Evolutionary conservation across 2,888 invertebrate genomes (phyloP).

Genomic region (Paralinhomoeus sp.): DNA sequence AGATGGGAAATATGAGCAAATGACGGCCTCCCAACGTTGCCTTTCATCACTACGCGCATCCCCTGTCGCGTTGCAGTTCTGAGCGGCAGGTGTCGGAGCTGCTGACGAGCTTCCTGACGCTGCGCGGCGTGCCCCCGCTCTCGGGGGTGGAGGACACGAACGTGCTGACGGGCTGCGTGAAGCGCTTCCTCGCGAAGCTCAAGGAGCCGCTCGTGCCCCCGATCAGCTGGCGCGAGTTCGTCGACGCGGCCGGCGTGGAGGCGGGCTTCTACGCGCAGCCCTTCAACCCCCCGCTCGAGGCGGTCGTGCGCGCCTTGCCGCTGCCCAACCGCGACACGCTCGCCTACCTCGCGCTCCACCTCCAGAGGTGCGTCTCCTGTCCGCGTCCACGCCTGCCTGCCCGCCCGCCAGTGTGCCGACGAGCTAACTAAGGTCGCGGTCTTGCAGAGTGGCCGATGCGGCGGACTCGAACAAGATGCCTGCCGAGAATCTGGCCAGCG

Average conservation of each 20-base stretch:
- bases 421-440: not conserved
- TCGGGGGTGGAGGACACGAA: slow-evolving; percentile 63
- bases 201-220: slow-evolving; percentile 68
- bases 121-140: slow-evolving; percentile 59
- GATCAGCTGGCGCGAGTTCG: slow-evolving; percentile 56
- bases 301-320: slow-evolving; percentile 59
- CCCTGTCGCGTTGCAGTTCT: slow-evolving; percentile 28
- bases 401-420: not conserved
- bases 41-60: too few relatives aligned
- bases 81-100: slow-evolving; percentile 48
- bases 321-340: slow-evolving; percentile 79
- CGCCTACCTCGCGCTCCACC: slow-evolving; percentile 68
- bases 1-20: too few relatives aligned
- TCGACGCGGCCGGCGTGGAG: slow-evolving; percentile 39
- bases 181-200: slow-evolving; percentile 68
- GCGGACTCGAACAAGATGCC: slow-evolving; percentile 56
- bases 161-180: slow-evolving; percentile 71
- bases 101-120: slow-evolving; percentile 56
- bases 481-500: slow-evolving; percentile 56
- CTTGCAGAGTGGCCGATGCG: slow-evolving; percentile 7
- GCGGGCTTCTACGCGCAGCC: not conserved
- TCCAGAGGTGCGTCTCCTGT: slow-evolving; percentile 41
- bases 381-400: not conserved
- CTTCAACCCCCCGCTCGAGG: slow-evolving; percentile 20
- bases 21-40: too few relatives aligned